These are phyloP conservation scores for Falco berigora DNA, from an alignment of 2,797 vertebrate genomes.

Conservation along the genomic window DNA sequence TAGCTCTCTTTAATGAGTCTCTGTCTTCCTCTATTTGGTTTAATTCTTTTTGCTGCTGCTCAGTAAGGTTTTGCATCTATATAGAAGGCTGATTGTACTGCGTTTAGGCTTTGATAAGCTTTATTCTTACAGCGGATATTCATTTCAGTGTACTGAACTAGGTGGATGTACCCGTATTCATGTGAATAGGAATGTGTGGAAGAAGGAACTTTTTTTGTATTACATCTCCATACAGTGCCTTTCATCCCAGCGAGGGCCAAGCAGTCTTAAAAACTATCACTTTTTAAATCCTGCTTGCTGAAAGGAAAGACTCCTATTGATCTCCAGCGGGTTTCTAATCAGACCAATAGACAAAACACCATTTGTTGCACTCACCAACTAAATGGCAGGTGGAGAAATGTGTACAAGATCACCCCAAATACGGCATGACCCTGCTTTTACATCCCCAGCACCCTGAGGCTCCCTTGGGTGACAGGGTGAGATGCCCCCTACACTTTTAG, in stretches of 20 bases:
- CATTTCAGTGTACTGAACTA: constrained; percentile 27
- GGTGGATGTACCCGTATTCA: constrained; percentile 32
- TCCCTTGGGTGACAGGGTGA: background rate
- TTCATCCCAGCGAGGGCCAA: constrained; percentile 26
- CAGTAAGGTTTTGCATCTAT: constrained; percentile 3
- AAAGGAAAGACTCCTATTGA: background rate
- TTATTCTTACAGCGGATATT: constrained; percentile 34
- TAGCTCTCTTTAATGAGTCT: constrained; percentile 68
- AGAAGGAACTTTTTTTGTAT: constrained; percentile 20
- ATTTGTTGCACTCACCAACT: fast-evolving
- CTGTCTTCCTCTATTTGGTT: constrained; percentile 56
- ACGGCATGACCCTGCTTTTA: background rate
- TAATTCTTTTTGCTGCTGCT: constrained; percentile 61
- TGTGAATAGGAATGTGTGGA: constrained; percentile 16
- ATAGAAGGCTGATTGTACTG: constrained; percentile 5
- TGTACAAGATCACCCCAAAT: background rate
- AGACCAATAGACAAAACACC: background rate
- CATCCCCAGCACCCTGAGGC: background rate
- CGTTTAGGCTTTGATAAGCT: constrained; percentile 59
- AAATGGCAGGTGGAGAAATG: background rate
- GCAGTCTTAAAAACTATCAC: background rate
- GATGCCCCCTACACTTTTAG: background rate
- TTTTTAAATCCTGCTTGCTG: background rate
- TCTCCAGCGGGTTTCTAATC: background rate
- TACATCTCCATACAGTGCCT: constrained; percentile 25